A percentile compares a stretch with the other conserved stretches of the same genome.
phyloP scores from a whole-genome alignment of 2,113 vertebrate species.

The Peromyscus leucopus region DNA sequence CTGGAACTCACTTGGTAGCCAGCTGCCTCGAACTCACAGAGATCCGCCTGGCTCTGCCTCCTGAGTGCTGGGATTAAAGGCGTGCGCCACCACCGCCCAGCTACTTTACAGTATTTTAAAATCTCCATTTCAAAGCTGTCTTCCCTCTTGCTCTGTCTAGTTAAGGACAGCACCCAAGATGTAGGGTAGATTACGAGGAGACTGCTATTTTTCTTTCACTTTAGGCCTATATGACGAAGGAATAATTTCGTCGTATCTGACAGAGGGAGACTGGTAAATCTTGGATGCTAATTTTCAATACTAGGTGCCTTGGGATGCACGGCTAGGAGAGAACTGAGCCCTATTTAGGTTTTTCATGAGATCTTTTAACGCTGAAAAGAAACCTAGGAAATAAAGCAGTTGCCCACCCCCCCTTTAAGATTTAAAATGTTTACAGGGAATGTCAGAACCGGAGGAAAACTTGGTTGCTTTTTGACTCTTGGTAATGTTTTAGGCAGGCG shows the following conservation, averaged over 20 bases:
- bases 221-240: not conserved
- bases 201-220: constrained; percentile 8
- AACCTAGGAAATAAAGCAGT: constrained; percentile 62
- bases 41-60: too few relatives aligned
- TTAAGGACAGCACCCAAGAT: not conserved
- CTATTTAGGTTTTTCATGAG: not conserved
- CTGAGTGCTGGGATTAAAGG: too few relatives aligned
- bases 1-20: too few relatives aligned
- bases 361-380: constrained; percentile 50
- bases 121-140: not conserved
- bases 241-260: not conserved
- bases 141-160: not conserved
- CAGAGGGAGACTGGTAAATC: not conserved
- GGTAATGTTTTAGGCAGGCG: constrained; percentile 82
- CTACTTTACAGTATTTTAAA: not conserved
- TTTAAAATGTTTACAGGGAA: constrained; percentile 70
- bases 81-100: too few relatives aligned
- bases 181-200: not conserved
- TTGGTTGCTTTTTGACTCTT: constrained; percentile 64
- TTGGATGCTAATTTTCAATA: not conserved
- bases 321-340: constrained; percentile 42
- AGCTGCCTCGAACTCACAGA: too few relatives aligned
- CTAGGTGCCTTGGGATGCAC: not conserved
- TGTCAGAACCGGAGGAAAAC: constrained; percentile 63
- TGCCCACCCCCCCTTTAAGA: not conserved